Conservation (phyloP, 2,797 vertebrate genomes). For the Babyrousa celebensis region DNA sequence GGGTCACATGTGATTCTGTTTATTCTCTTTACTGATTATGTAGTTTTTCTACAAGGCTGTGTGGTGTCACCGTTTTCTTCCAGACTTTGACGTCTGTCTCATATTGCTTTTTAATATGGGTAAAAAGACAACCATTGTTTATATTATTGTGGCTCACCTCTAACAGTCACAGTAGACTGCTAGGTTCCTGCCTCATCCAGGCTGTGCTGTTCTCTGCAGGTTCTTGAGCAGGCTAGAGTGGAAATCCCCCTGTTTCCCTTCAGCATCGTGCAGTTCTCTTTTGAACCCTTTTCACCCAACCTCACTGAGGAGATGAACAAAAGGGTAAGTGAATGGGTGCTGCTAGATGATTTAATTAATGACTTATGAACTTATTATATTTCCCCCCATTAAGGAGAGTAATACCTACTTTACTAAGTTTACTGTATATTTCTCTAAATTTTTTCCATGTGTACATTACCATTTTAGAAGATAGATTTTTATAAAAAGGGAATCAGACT, state of each 20-base stretch:
- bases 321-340: constrained; percentile 83
- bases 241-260: constrained; percentile 90
- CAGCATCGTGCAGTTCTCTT: constrained; percentile 93
- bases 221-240: constrained; percentile 91
- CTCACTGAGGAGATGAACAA: constrained; percentile 80
- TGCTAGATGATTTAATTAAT: not conserved
- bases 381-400: not conserved
- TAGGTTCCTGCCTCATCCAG: not conserved
- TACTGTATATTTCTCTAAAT: not conserved
- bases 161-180: not conserved
- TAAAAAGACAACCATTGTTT: constrained; percentile 52
- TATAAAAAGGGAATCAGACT: constrained; percentile 45
- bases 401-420: constrained; percentile 27
- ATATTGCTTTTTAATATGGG: not conserved
- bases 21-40: not conserved
- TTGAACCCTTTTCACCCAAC: constrained; percentile 78
- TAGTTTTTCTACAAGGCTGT: constrained; percentile 24
- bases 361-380: not conserved
- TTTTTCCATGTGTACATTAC: constrained; percentile 17
- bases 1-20: not conserved
- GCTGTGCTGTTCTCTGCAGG: constrained; percentile 86
- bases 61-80: not conserved
- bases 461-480: constrained; percentile 55
- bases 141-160: not conserved
- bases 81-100: not conserved